Evolutionary conservation across 2,888 invertebrate species (phyloP).

Genomic region (Brachynemurus nebulosus): DNA sequence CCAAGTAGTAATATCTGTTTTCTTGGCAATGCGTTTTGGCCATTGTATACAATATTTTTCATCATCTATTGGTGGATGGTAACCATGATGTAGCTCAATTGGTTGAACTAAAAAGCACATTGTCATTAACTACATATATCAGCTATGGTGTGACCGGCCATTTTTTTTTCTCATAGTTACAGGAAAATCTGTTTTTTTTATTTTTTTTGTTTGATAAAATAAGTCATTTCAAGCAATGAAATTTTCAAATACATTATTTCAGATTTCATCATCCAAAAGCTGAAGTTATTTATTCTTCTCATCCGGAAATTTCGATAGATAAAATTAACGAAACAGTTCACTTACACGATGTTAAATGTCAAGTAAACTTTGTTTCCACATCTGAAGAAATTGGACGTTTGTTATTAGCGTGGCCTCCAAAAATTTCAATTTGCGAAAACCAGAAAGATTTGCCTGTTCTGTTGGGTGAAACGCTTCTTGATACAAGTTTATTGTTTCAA

Average conservation of each 20-base stretch:
- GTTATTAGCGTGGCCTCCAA: conserved; percentile 26
- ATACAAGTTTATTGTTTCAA: conserved; percentile 6
- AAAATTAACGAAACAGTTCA: conserved; percentile 20
- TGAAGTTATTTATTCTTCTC: conserved; percentile 23
- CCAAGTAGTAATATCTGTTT: no score
- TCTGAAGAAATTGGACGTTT: conserved; percentile 25
- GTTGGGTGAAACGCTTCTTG: conserved; percentile 1
- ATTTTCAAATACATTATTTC: no score
- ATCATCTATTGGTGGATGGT: no score
- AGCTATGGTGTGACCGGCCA: no score
- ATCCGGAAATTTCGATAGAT: conserved; percentile 20
- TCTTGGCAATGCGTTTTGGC: no score
- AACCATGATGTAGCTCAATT: no score
- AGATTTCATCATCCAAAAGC: conserved; percentile 30
- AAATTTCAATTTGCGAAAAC: conserved; percentile 26
- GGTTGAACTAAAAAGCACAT: no score
- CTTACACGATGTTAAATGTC: conserved; percentile 26
- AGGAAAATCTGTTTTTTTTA: conserved; percentile 6
- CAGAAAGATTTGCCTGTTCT: no score
- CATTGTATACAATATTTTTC: no score
- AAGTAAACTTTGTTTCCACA: conserved; percentile 27
- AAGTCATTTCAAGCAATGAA: no score
- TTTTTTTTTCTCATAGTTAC: background rate
- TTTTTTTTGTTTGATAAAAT: no score
- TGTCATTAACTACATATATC: no score